Evolutionary conservation across 2,797 vertebrate species (phyloP), one percentile per base, ranked within the genome.

Genomic region (Tokudaia tokunoshimensis): DNA sequence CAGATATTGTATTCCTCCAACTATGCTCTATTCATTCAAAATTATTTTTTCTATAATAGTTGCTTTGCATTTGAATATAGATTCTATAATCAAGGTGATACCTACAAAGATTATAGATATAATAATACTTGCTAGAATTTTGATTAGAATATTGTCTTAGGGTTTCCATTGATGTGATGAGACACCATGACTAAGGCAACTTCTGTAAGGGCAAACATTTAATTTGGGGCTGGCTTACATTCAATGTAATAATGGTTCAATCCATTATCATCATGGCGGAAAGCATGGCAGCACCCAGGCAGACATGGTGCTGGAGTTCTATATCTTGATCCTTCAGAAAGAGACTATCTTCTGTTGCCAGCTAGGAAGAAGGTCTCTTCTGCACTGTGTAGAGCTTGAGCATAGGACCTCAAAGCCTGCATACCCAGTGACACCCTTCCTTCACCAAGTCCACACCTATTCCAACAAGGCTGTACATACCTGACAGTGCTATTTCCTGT

Each of bases 21-120:
- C 59, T 78, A 52, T 44, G 75, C 44, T 96, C 67, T 72, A 31
- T 89, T 79, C 82, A 86, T 94, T 94, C n/a, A 87, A 70, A 76
- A 47, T 76, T 82, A 78, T 91, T 87, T 37, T 37, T 26, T 50
- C n/a, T 67, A 3, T 91, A 31, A 24, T 81, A 75, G 65, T 86
- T 93, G 59, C n/a, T 93, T 93, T 96, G 17, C 65, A 79, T 85
- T 92, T 85, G 50, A 11, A 65, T 86, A 61, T 29, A 75, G 80
- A 86, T 79, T 92, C 85, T 89, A 19, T 84, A 90, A 81, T 86
- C 19, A 79, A 79, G 6, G 57, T 87, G 8, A 86, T 96, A 55
- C 59, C 75, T 86, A 81, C 34, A 90, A 96, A 74, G 26, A 47
- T 31, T 78, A 47, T 50, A 29, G 76, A 34, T 34, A 79, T 9